Evolutionary conservation across 92 coral and sea anemone species (phyloP).

Genomic region (Palythoa grandis): DNA sequence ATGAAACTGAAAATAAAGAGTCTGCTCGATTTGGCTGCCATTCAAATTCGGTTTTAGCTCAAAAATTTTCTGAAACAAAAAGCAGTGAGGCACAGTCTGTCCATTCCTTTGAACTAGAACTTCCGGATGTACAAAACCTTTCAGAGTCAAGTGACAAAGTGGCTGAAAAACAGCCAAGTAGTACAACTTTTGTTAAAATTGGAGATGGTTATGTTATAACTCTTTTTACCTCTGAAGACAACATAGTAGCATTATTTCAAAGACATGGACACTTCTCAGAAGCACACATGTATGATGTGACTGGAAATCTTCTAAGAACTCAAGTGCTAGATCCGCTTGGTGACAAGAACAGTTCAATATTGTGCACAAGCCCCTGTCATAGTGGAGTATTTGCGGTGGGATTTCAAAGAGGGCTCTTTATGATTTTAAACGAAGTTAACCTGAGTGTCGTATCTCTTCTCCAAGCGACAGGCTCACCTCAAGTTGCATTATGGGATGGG

Average conservation of each 20-base stretch:
- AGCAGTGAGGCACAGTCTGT: constrained; percentile 12
- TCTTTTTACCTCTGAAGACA: constrained; percentile 54
- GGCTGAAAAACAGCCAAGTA: constrained; percentile 48
- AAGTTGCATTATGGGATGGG: constrained; percentile 79
- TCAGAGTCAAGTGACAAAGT: constrained; percentile 10
- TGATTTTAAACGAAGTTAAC: constrained; percentile 59
- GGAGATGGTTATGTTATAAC: constrained; percentile 75
- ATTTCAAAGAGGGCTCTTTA: constrained; percentile 84
- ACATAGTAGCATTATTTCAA: constrained; percentile 71
- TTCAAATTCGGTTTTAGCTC: not conserved
- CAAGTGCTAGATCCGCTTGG: constrained; percentile 74
- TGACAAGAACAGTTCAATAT: constrained; percentile 67
- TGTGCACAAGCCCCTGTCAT: constrained; percentile 72
- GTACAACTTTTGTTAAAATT: constrained; percentile 74
- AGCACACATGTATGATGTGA: constrained; percentile 59
- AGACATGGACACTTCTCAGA: constrained; percentile 71
- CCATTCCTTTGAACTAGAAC: constrained; percentile 39
- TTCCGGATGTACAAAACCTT: not conserved
- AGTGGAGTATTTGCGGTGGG: constrained; percentile 78
- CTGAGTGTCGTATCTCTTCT: constrained; percentile 65
- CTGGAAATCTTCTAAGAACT: constrained; percentile 58
- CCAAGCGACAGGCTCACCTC: constrained; percentile 91
- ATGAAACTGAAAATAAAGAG: not conserved
- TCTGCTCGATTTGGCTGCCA: not conserved
- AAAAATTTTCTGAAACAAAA: not conserved